phyloP scores from a whole-genome alignment of 2,797 vertebrate genomes.

The Pseudochaenichthys georgianus region DNA sequence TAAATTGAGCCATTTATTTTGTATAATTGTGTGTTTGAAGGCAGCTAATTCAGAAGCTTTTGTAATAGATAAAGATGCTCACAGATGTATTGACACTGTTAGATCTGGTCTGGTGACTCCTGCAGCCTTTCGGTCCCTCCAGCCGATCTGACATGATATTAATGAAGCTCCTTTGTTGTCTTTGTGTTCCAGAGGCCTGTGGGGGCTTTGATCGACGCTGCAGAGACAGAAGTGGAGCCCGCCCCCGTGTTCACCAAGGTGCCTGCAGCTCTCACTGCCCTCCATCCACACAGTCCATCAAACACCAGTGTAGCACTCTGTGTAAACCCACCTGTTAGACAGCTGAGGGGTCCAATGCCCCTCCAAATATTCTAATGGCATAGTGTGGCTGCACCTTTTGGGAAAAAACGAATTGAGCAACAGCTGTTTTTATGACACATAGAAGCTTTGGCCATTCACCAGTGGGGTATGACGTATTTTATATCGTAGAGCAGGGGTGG shows the following conservation, averaged over 20 bases:
- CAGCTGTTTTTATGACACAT: too few relatives aligned
- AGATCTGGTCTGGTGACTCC: background rate
- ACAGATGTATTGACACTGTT: too few relatives aligned
- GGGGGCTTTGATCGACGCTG: constrained; percentile 82
- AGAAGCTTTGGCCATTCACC: too few relatives aligned
- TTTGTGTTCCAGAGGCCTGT: constrained; percentile 77
- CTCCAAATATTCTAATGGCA: too few relatives aligned
- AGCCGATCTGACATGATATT: background rate
- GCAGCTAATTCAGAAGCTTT: background rate
- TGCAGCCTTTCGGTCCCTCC: background rate
- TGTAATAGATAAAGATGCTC: background rate
- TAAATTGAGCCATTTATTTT: background rate
- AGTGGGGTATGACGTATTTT: too few relatives aligned
- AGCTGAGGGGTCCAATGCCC: too few relatives aligned
- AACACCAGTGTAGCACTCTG: background rate
- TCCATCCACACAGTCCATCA: constrained; percentile 5
- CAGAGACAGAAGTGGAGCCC: constrained; percentile 79
- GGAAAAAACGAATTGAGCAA: too few relatives aligned
- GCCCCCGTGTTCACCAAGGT: constrained; percentile 79
- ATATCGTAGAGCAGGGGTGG: too few relatives aligned
- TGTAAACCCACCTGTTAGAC: background rate
- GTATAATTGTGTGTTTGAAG: background rate
- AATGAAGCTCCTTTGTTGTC: constrained; percentile 17
- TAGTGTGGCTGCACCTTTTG: too few relatives aligned
- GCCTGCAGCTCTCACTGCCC: constrained; percentile 13